Evolutionary conservation across 2,797 vertebrate genomes (phyloP).

Genomic region (Dendrocincla tyrannina): DNA sequence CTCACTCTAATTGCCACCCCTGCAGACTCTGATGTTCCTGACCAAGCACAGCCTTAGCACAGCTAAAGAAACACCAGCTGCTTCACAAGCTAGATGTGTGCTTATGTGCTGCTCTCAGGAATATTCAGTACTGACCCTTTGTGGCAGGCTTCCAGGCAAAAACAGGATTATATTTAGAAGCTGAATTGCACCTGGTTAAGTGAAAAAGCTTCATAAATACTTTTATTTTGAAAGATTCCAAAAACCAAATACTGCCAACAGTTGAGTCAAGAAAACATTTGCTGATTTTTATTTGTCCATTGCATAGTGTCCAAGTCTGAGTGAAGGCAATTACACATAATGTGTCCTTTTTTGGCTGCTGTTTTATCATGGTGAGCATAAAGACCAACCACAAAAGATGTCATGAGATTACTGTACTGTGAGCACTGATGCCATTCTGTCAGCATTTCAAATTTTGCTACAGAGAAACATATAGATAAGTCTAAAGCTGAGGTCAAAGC

Average conservation of each 20-base stretch:
- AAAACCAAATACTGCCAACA: neutral
- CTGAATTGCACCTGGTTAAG: neutral
- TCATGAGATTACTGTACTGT: conserved; percentile 27
- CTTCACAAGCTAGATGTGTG: neutral
- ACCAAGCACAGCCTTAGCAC: neutral
- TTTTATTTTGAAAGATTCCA: neutral
- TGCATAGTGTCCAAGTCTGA: conserved; percentile 20
- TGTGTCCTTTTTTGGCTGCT: neutral
- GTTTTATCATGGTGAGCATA: conserved; percentile 26
- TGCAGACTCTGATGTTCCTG: neutral
- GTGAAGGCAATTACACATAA: conserved; percentile 6
- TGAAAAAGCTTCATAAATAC: neutral
- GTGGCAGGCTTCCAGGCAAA: neutral
- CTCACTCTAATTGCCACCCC: neutral
- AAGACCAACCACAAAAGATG: neutral
- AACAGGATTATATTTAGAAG: neutral
- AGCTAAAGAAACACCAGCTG: neutral
- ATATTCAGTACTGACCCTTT: neutral
- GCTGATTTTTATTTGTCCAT: conserved; percentile 33
- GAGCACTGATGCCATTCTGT: neutral
- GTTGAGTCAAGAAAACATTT: neutral
- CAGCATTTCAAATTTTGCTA: conserved; percentile 46
- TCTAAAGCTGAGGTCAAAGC: conserved; percentile 68
- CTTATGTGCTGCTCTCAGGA: neutral
- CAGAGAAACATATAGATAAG: conserved; percentile 66